These are phyloP conservation scores for Procambarus clarkii DNA, from an alignment of 1,140 invertebrate genomes.

Conservation along the genomic window DNA sequence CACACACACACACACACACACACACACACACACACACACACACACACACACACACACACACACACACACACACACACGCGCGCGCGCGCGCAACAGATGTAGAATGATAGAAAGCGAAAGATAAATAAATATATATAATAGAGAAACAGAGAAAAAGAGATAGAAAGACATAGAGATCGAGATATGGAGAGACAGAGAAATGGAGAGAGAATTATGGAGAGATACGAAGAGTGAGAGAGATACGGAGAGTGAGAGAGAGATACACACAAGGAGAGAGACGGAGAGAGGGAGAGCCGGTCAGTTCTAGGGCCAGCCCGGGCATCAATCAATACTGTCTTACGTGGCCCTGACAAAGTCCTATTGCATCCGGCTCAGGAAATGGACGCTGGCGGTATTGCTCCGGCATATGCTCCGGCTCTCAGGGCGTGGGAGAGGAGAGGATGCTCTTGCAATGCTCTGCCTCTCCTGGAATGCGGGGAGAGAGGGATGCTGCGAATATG, in stretches of 20 bases:
- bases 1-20: too few relatives aligned
- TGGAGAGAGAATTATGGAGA: conserved; percentile 39
- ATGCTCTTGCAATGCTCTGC: too few relatives aligned
- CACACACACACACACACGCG: too few relatives aligned
- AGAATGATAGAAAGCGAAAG: neutral
- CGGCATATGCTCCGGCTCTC: conserved; percentile 23
- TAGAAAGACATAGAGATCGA: too few relatives aligned
- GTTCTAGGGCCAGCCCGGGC: neutral
- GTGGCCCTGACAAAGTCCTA: conserved; percentile 46
- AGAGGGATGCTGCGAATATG: too few relatives aligned
- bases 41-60: too few relatives aligned
- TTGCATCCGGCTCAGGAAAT: conserved; percentile 55
- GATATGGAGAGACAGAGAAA: neutral
- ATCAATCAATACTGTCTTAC: conserved; percentile 62
- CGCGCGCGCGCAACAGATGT: neutral
- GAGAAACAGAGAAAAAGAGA: too few relatives aligned
- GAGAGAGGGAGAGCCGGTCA: neutral
- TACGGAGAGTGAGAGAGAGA: conserved; percentile 24
- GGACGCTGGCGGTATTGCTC: conserved; percentile 43
- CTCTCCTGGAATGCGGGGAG: too few relatives aligned
- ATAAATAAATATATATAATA: too few relatives aligned
- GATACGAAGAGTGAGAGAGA: conserved; percentile 33
- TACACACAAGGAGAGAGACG: conserved; percentile 23
- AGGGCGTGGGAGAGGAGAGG: too few relatives aligned
- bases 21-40: too few relatives aligned